Conservation (phyloP, 2,888 invertebrate species). For the Philereme vetulata region DNA sequence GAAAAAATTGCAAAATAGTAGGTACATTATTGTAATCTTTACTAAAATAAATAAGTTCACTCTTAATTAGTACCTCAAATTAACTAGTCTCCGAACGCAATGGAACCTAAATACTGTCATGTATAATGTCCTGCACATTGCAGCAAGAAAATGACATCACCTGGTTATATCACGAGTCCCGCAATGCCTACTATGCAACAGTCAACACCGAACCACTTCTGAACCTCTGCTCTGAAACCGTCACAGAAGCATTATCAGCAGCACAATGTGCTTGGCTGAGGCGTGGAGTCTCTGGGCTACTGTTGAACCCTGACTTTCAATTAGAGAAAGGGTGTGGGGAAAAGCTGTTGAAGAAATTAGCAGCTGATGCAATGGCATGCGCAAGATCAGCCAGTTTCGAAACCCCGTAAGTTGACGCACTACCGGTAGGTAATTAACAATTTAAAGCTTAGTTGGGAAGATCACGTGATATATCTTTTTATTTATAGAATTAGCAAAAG, state of each 20-base stretch:
- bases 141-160: constrained; percentile 45
- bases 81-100: background rate
- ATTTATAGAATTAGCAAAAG: too few species aligned
- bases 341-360: constrained; percentile 59
- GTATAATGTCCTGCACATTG: background rate
- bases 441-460: too few species aligned
- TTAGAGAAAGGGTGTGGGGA: constrained; percentile 55
- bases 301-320: constrained; percentile 62
- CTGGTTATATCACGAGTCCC: constrained; percentile 62
- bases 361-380: constrained; percentile 62
- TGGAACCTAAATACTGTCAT: constrained; percentile 8
- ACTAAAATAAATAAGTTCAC: too few species aligned
- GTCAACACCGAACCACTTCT: constrained; percentile 57
- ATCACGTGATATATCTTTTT: too few species aligned
- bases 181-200: constrained; percentile 58
- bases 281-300: constrained; percentile 62
- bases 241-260: constrained; percentile 55
- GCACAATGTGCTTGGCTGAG: constrained; percentile 69
- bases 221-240: constrained; percentile 66
- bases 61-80: too few species aligned
- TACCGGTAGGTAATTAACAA: background rate
- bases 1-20: too few species aligned
- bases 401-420: constrained; percentile 58
- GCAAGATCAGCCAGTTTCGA: constrained; percentile 57
- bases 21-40: too few species aligned